These are phyloP conservation scores for Oncopeltus fasciatus DNA, from an alignment of 1,140 invertebrate genomes.

Conservation along the genomic window DNA sequence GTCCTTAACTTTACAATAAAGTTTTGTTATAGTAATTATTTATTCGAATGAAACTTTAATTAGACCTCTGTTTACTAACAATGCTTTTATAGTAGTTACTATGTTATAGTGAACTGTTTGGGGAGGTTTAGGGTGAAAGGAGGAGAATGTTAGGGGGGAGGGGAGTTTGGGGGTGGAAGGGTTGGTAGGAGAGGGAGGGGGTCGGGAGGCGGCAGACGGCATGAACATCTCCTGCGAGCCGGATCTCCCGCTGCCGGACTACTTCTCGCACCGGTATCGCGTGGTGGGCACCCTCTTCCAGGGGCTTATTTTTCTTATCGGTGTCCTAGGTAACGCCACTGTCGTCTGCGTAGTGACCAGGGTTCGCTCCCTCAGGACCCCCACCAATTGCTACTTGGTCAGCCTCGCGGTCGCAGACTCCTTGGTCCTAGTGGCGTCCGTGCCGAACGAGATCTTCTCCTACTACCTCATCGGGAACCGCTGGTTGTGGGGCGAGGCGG, in stretches of 20 bases:
- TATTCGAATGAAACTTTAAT: no score
- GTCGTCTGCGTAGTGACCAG: slow-evolving; percentile 37
- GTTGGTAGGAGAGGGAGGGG: background rate
- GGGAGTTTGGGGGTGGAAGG: background rate
- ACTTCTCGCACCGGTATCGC: slow-evolving; percentile 36
- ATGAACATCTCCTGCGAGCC: slow-evolving; percentile 13
- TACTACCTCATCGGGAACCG: slow-evolving; percentile 37
- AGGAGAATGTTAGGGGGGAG: background rate
- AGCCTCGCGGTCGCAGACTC: slow-evolving; percentile 44
- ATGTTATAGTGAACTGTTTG: no score
- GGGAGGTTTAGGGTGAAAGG: no score
- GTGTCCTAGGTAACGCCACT: slow-evolving; percentile 40
- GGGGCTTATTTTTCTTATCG: slow-evolving; percentile 38
- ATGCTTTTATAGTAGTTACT: no score
- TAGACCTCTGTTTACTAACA: no score
- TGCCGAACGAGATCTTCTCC: slow-evolving; percentile 42
- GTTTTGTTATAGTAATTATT: no score
- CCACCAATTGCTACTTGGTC: slow-evolving; percentile 48
- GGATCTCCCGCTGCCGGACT: slow-evolving; percentile 26
- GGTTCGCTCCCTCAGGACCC: slow-evolving; percentile 38
- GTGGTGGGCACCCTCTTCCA: slow-evolving; percentile 42
- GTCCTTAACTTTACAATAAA: no score
- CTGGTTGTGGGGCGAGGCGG: slow-evolving; percentile 38
- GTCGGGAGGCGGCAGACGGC: background rate
- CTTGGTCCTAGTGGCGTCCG: slow-evolving; percentile 39